Conservation (phyloP, 2,113 vertebrate species). For the Otocyon megalotis region DNA sequence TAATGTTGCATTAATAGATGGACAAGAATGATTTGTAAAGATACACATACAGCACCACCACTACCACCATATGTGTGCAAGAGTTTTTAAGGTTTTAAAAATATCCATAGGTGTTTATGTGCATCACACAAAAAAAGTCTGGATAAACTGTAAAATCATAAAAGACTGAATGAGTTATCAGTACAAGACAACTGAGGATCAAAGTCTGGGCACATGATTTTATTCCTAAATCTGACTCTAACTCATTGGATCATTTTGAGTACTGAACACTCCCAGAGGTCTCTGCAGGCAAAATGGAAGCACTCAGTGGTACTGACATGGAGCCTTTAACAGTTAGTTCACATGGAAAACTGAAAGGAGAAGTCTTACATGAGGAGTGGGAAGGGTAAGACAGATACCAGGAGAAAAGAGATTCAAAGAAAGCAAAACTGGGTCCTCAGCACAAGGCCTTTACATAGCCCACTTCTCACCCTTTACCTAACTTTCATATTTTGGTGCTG, state of each 20-base stretch:
- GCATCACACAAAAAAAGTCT: not conserved
- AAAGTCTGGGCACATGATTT: not conserved
- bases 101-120: not conserved
- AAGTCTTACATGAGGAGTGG: not conserved
- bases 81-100: not conserved
- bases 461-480: not conserved
- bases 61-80: not conserved
- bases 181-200: not conserved
- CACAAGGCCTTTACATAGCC: not conserved
- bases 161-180: not conserved
- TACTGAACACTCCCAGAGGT: not conserved
- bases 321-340: not conserved
- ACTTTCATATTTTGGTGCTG: not conserved
- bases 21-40: not conserved
- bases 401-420: not conserved
- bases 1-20: not conserved
- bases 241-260: not conserved
- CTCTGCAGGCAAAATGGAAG: not conserved
- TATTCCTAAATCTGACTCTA: not conserved
- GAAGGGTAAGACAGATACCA: not conserved
- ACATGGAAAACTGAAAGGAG: not conserved
- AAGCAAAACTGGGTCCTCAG: not conserved
- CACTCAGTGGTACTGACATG: not conserved
- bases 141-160: not conserved
- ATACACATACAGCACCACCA: accelerated